These are phyloP conservation scores for Galerucella pusilla DNA, from an alignment of 2,888 invertebrate species.

Conservation along the genomic window DNA sequence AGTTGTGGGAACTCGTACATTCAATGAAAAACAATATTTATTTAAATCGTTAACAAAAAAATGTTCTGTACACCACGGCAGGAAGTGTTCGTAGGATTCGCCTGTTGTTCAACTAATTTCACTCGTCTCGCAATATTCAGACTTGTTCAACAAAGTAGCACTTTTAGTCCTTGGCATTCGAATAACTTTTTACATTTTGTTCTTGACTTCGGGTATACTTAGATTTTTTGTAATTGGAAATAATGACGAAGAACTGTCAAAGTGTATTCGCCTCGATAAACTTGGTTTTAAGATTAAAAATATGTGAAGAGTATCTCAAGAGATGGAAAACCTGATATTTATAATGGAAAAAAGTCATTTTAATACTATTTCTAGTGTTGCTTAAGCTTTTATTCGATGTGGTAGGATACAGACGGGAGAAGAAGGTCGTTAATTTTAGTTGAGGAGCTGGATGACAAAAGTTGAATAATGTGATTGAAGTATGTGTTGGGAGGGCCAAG, in stretches of 20 bases:
- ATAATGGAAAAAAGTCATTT: conserved; percentile 36
- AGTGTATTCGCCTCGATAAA: conserved; percentile 25
- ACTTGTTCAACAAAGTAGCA: no score
- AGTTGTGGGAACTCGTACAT: no score
- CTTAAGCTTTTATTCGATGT: conserved; percentile 26
- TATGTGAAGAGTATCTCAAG: conserved; percentile 32
- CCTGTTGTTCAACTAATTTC: no score
- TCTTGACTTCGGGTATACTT: neutral
- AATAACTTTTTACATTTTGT: neutral
- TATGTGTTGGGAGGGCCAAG: neutral
- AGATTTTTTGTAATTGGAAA: conserved; percentile 23
- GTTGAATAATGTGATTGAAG: neutral
- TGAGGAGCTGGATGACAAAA: conserved; percentile 11
- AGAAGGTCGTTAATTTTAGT: conserved; percentile 16
- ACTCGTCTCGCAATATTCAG: no score
- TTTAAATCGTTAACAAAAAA: no score
- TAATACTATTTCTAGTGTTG: conserved; percentile 31
- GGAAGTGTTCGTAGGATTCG: no score
- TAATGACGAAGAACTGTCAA: conserved; percentile 21
- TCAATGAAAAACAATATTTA: no score
- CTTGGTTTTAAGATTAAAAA: conserved; percentile 29
- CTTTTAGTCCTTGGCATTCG: no score
- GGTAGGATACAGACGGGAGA: neutral
- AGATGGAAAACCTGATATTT: conserved; percentile 35
- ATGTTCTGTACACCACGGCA: no score